Conservation (phyloP, 2,888 invertebrate genomes). For the Sinotaia quadrata region DNA sequence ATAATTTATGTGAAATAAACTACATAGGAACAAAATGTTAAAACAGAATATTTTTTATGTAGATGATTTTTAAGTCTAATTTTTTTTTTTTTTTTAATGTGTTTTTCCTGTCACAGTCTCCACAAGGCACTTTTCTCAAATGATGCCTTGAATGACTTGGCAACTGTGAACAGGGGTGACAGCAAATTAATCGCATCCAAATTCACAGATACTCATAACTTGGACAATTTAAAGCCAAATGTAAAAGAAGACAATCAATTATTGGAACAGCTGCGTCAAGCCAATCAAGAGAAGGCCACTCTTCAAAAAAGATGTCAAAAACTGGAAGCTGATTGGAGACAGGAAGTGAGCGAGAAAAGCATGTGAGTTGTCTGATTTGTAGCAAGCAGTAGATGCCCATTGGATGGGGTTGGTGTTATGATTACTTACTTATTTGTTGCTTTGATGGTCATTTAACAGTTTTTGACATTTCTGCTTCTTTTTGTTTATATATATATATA, state of each 20-base stretch:
- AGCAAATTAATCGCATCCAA: constrained; percentile 1
- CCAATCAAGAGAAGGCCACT: constrained; percentile 11
- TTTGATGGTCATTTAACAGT: background rate
- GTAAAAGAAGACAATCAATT: constrained; percentile 21
- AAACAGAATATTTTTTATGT: too few relatives aligned
- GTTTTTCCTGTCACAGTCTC: constrained; percentile 2
- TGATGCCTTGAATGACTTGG: background rate
- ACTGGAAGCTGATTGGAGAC: constrained; percentile 11
- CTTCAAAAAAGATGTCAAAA: constrained; percentile 11
- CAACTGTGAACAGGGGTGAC: background rate
- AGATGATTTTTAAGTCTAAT: too few relatives aligned
- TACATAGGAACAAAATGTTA: too few relatives aligned
- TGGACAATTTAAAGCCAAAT: background rate
- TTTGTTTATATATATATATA: background rate
- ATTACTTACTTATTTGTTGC: background rate
- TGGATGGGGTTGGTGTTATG: background rate
- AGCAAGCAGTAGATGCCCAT: too few relatives aligned
- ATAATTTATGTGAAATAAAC: too few relatives aligned
- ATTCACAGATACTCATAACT: background rate
- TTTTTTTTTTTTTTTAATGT: too few relatives aligned
- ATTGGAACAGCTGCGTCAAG: constrained; percentile 23
- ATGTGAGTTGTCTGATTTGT: constrained; percentile 13
- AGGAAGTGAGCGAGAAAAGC: constrained; percentile 16
- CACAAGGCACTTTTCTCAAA: constrained; percentile 23
- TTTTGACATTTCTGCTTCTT: background rate